Conservation (phyloP, 2,113 vertebrate species). For the Craseonycteris thonglongyai region DNA sequence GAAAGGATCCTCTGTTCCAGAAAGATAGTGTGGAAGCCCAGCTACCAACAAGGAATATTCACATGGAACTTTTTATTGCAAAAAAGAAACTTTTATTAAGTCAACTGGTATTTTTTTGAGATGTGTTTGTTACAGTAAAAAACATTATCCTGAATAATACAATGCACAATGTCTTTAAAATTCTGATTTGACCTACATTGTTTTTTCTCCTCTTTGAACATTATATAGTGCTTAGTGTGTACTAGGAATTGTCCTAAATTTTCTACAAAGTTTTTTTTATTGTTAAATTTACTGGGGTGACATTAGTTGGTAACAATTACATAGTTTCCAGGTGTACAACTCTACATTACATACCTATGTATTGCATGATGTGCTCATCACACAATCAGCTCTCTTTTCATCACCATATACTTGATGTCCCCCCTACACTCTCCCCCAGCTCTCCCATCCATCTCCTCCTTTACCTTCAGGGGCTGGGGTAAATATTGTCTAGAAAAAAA, state of each 20-base stretch:
- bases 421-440: too few species aligned
- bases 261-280: not conserved
- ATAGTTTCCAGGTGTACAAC: too few species aligned
- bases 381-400: too few species aligned
- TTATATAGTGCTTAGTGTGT: not conserved
- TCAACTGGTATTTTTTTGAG: not conserved
- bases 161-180: not conserved
- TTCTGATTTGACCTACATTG: not conserved
- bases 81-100: not conserved
- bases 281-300: too few species aligned
- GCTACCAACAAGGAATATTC: not conserved
- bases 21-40: not conserved
- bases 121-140: not conserved
- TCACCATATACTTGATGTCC: too few species aligned
- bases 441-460: too few species aligned
- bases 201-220: not conserved
- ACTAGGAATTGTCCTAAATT: not conserved
- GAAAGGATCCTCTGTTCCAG: not conserved
- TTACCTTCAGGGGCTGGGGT: too few species aligned
- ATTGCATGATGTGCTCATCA: too few species aligned
- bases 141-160: not conserved
- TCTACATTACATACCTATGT: too few species aligned
- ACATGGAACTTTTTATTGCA: not conserved
- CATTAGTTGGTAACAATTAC: too few species aligned
- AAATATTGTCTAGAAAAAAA: not conserved